Conservation (phyloP, 1,140 invertebrate species). For the Centruroides sculpturatus region DNA sequence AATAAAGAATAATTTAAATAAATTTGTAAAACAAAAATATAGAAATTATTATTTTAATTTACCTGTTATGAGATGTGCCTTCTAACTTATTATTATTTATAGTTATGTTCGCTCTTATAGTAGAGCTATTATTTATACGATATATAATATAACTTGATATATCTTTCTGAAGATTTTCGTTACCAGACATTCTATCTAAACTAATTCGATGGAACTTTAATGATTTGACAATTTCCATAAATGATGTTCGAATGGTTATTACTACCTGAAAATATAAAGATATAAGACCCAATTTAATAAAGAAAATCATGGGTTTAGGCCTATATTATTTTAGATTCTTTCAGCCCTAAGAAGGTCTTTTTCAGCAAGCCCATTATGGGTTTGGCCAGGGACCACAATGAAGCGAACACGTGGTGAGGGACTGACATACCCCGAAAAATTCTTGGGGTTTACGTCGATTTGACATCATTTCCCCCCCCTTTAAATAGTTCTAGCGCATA, state of each 20-base stretch:
- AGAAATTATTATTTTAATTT: neutral
- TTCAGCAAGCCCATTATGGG: too few species aligned
- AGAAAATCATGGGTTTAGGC: too few species aligned
- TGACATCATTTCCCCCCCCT: too few species aligned
- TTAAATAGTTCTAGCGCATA: too few species aligned
- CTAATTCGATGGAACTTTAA: constrained; percentile 51
- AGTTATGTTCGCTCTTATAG: constrained; percentile 21
- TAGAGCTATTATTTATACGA: constrained; percentile 11
- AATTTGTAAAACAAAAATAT: neutral
- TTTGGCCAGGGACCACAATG: too few species aligned
- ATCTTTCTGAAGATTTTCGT: constrained; percentile 13
- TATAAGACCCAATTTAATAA: too few species aligned
- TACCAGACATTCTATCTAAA: constrained; percentile 6
- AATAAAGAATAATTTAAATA: constrained; percentile 16
- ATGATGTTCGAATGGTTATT: constrained; percentile 67
- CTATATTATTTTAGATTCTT: too few species aligned
- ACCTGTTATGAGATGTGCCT: constrained; percentile 10
- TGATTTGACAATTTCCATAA: constrained; percentile 63
- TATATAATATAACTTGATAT: constrained; percentile 30
- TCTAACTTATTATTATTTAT: constrained; percentile 15
- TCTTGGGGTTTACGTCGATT: too few species aligned
- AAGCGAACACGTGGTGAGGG: too few species aligned
- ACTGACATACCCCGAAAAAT: too few species aligned
- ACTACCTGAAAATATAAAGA: constrained; percentile 36
- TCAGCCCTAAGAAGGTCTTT: too few species aligned